Base-by-base conservation (phyloP, 2,113 vertebrate genomes). In the Aldabrachelys gigantea region DNA sequence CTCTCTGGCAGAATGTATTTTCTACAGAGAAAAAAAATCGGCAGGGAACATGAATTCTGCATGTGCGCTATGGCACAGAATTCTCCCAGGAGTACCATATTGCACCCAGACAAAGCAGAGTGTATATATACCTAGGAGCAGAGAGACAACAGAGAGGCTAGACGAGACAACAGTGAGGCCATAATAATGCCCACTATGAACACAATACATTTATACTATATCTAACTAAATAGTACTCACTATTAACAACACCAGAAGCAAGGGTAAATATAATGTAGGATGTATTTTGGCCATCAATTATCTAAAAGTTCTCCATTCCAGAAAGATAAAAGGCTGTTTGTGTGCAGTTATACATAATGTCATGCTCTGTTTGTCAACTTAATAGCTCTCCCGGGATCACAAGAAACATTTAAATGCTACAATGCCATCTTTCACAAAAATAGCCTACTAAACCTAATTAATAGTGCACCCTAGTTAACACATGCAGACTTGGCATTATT, bases 401-500 rank as follows among this genome's bases (percentile, higher is more conserved):
- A 76, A 92, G 95, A 80, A 81, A n/a, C 95, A 84, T 80, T 87
- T 96, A 92, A 97, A 94, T 89, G 91, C 85, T 92, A 49, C 84
- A 91, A 62, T 92, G 85, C 83, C 95, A 96, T 97, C 95, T 97
- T 98, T 96, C 95, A 96, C 86, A 97, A 89, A 98, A 97, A 95
- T 89, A 95, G 96, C 93, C 97, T 87, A 93, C 92, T 97, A 95
- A 98, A 98, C 82, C 96, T 98, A 98, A 98, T 98, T 98, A 98
- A 97, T 97, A 96, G 94, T 94, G 83, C 53, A 95, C 88, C 96
- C 96, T 97, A 96, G 96, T 98, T 98, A 98, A 96, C 96, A 96
- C 94, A 96, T 96, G 96, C 97, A 98, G 95, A 98, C 97, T 98
- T 98, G 96, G 88, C 95, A 98, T 98, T 98, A 98, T 98, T 98